Evolutionary conservation across 1,140 invertebrate species (phyloP), one percentile per base, ranked within the genome.

Genomic region (Neoseiulus cucumeris): DNA sequence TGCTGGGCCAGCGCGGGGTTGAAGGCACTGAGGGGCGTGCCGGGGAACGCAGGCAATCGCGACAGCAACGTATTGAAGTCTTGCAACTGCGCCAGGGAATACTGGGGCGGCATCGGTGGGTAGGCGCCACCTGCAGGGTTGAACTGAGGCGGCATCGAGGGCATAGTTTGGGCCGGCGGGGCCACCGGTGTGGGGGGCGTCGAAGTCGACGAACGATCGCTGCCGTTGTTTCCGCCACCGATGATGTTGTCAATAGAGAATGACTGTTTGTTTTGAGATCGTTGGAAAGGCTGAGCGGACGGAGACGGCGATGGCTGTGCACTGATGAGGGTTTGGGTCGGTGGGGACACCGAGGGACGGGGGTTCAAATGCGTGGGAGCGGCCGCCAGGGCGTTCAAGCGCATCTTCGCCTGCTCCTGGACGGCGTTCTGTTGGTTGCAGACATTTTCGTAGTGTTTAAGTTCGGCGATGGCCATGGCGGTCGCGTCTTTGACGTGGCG

Each of bases 201-300:
- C 25, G 25, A 29, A 25, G 51, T 33, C 14, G 51, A 25, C 14
- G 51, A 59, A 4, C 51, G 51, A 59, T 68, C 17, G 65, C 51
- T 39, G 25, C 55, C 42, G 4, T 7, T 47, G 28, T 20, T 18
- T 4, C 18, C 28, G 0, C 75, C 72, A 1, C 74, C 86, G 47
- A 92, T 87, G 29, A 92, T 81, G 71, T 87, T 88, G 73, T 90
- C 89, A 71, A 91, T 92, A 20, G 87, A 91, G 69, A 80, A 79
- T 6, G 76, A 74, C 47, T 77, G 75, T 68, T 78, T 78, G 66
- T 67, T 64, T 45, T 47, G 51, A 68, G 42, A 20, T 55, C 42
- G 20, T 68, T 67, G 55, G 45, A 64, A 45, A 64, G 66, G 44
- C 51, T 64, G 64, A 51, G 68, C 44, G 67, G 64, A 65, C 65